Percentiles rank a stretch among this genome's conserved stretches.
Conservation (phyloP, 2,888 invertebrate genomes). For the Parapristionchus giblindavisi region DNA sequence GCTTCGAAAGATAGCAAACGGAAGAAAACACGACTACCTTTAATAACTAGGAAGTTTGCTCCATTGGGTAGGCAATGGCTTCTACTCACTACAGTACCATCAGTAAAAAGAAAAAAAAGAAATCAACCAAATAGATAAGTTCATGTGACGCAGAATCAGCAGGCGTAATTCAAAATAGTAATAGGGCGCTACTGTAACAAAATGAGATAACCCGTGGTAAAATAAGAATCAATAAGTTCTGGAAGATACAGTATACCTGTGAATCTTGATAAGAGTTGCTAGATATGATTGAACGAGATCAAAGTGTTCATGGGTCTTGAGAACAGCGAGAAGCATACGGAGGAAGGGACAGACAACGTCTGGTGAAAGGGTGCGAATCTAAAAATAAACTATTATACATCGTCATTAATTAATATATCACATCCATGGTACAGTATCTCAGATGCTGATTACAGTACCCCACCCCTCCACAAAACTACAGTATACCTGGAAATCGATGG, state of each 20-base stretch:
- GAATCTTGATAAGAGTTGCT: constrained; percentile 83
- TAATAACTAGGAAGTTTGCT: no score
- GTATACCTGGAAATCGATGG: constrained; percentile 59
- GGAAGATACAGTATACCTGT: constrained; percentile 43
- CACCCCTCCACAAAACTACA: neutral
- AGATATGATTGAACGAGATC: constrained; percentile 90
- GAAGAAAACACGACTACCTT: no score
- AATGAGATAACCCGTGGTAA: no score
- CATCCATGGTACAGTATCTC: neutral
- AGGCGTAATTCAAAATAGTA: no score
- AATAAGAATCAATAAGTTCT: neutral
- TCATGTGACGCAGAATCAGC: no score
- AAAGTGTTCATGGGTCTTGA: constrained; percentile 83
- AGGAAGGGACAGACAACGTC: constrained; percentile 53
- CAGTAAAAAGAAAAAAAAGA: no score
- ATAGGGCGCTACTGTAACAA: no score
- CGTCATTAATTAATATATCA: neutral
- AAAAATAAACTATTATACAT: neutral
- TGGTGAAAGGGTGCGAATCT: constrained; percentile 53
- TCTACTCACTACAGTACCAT: no score
- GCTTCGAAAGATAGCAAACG: no score
- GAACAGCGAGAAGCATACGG: constrained; percentile 72
- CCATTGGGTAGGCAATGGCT: no score
- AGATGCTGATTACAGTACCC: neutral
- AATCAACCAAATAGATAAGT: no score